Base-by-base conservation (phyloP, 2,797 vertebrate species). In the Neosalanx taihuensis region DNA sequence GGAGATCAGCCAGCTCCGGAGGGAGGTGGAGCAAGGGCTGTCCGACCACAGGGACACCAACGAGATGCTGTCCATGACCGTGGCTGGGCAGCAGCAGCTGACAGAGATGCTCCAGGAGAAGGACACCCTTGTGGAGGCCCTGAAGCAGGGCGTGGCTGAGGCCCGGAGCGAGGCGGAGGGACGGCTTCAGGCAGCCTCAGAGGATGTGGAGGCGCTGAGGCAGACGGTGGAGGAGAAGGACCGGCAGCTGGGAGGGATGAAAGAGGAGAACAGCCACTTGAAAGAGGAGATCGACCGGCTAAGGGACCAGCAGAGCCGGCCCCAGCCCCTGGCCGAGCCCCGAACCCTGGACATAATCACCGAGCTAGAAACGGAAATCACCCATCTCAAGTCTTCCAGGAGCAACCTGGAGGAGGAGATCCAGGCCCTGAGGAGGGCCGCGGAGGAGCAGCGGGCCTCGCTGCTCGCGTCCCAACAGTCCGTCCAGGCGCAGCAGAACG, bases 261-360 rank as follows among this genome's bases (percentile, higher is more conserved):
- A 99, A 76, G 98, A 99, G 85, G 95, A 99, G 84, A 98, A 97
- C 84, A 99, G 94, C 77, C 98, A 99, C 75, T 86, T 99, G 70
- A 96, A 97, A 69, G 97, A 99, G 85, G 96, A 99, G 85, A 93
- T 98, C 0, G 97, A 99, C 64, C 92, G 95, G 0, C 72, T 98
- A 59, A 89, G 92, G 70, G 97, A 99, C 74, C 96, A 99, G 79
- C 97, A 99, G 62, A 96, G 92, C 84, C 90, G 95, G 76, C 89
- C 93, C 0, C 85, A 79, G 0, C 79, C 89, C 20, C 76, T 86
- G 58, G 83, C 94, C 7, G 96, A 98, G 69, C 95, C 95, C 2
- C 94, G 92, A 87, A 93, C 95, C 1, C 87, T 96, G 33, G 97
- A 96, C 75, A 93, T 96, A 64, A 92, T 97, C 72, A 94, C 94